Evolutionary conservation across 2,113 vertebrate genomes (phyloP), one percentile per base, ranked within the genome.

Genomic region (Oreochromis niloticus): DNA sequence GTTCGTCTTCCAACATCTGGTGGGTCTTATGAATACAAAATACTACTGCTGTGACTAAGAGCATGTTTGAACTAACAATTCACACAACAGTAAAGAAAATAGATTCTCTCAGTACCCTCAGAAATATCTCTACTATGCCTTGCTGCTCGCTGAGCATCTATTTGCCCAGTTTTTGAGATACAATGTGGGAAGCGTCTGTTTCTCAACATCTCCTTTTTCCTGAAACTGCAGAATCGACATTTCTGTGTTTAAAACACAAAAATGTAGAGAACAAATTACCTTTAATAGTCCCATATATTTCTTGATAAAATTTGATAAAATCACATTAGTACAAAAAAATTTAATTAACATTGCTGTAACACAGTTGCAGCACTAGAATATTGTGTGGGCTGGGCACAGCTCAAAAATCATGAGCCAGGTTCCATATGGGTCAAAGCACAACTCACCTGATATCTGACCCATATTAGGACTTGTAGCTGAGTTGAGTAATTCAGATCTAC

Each of bases 1-100:
- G 39, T 73, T 34, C 6, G 14, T 27, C 11, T 86, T 78, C 0
- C 73, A 85, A 46, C 80, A 17, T 83, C n/a, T 46, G 30, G 41
- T 75, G 19, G 63, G 6, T 85, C 71, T 19, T 2, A 75, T n/a
- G 32, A 87, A 87, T 75, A 78, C 56, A 85, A 88, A 85, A 34
- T 19, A 48, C 14, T 19, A 1, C 17, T 11, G 5, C 9, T 84
- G 19, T 9, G 4, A 71, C 50, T 56, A 30, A 41, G n/a, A 52
- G 66, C n/a, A 81, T 8, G 32, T 54, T 30, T 30, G 50, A 81
- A 59, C 32, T 3, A 24, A 36, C 41, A 59, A 19, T 73, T 73
- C 11, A 81, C 10, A 66, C 61, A 66, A 66, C 61, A 22, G 34
- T 66, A n/a, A 39, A 22, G 34, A 66, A 66, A 39, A 39, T 3